Evolutionary conservation across 2,888 invertebrate species (phyloP), one percentile per base, ranked within the genome.

Genomic region (Apotomis betuletana): DNA sequence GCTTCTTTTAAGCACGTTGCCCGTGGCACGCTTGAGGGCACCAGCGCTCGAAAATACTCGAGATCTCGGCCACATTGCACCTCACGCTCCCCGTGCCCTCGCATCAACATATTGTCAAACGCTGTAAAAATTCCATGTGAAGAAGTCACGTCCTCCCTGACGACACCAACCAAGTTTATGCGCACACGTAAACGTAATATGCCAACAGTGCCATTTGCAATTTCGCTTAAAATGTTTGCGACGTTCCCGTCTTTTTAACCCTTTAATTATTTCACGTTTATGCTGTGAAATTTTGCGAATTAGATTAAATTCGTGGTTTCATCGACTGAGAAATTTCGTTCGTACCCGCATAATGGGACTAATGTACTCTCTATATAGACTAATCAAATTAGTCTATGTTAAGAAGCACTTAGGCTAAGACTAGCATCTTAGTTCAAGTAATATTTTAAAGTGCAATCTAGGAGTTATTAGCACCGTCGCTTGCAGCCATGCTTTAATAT

Each of bases 51-150:
- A 5, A 51, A 67, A 79, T 75, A 75, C 74, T 75, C 13, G 38
- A 74, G 59, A 72, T 64, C 63, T 55, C 68, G 36, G 54, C 36
- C 15, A 54, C 46, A 57, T 60, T 13, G 55, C 73, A 58, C 67
- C 70, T 58, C 73, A 62, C 73, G 80, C 79, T 78, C 78, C 76
- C 81, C 89, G 86, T 88, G 88, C 86, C 87, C 83, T 77, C 77
- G 87, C 87, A 87, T 86, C 82, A 83, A 83, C 82, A 81, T 86
- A 83, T 77, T 81, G 81, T 80, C 78, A 78, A 84, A 80, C 78
- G 77, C 55, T 15, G 55, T 78, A 75, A 80, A 83, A 82, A 78
- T 77, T 75, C 71, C 69, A 60, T 68, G 63, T 68, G 61, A 67
- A 73, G 65, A 67, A 70, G 71, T 73, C 70, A 61, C 74, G 69